Evolutionary conservation across 1,140 invertebrate genomes (phyloP).

Genomic region (Drosophila pruinosa): DNA sequence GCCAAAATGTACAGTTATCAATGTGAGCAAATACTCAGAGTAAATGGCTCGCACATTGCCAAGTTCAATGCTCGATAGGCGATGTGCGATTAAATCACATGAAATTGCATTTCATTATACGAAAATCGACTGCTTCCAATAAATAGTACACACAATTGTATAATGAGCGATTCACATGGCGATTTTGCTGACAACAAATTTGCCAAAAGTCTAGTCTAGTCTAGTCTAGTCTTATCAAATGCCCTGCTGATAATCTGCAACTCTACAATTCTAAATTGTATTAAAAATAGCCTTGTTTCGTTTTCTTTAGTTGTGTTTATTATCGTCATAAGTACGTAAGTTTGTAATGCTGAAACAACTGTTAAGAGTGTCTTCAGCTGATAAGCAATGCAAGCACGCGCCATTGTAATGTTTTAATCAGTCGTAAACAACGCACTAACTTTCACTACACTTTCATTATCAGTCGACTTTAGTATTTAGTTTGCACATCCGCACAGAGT

Average conservation of each 20-base stretch:
- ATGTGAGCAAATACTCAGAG: slow-evolving; percentile 10
- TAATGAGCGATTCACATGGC: too few species aligned
- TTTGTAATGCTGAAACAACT: slow-evolving; percentile 5
- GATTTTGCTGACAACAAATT: background rate
- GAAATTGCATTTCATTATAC: slow-evolving; percentile 24
- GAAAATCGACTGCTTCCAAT: background rate
- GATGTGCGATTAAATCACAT: slow-evolving; percentile 30
- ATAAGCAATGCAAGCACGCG: slow-evolving; percentile 15
- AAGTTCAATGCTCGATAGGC: slow-evolving; percentile 68
- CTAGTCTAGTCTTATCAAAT: slow-evolving; percentile 36
- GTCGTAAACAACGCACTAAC: background rate
- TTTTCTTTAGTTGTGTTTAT: background rate
- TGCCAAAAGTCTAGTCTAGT: background rate
- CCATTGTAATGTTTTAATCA: background rate
- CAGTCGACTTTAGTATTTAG: background rate
- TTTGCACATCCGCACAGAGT: background rate
- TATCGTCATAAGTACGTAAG: slow-evolving; percentile 40
- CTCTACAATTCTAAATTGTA: background rate
- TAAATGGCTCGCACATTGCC: slow-evolving; percentile 12
- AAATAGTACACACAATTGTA: too few species aligned
- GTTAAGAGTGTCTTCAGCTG: background rate
- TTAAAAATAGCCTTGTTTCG: slow-evolving; percentile 5
- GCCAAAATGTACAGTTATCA: slow-evolving; percentile 6
- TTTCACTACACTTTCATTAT: slow-evolving; percentile 7
- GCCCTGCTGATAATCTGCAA: slow-evolving; percentile 18